Evolutionary conservation across 2,797 vertebrate species (phyloP).

Genomic region (Phrynocephalus forsythii): DNA sequence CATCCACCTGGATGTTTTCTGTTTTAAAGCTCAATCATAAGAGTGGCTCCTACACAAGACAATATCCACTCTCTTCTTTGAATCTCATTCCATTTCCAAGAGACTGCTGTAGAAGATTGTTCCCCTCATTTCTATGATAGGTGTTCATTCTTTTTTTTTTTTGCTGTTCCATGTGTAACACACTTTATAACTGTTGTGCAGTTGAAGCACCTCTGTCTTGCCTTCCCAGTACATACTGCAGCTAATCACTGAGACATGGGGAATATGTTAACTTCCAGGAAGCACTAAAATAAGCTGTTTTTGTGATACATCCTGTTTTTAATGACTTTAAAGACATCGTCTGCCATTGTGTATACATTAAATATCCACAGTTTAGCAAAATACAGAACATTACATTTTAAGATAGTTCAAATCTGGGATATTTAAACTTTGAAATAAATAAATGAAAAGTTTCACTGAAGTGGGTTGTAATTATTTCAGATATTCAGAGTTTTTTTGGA

Average conservation of each 20-base stretch:
- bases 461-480: neutral
- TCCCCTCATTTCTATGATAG: neutral
- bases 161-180: neutral
- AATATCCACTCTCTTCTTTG: neutral
- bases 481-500: no score
- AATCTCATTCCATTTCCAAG: neutral
- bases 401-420: neutral
- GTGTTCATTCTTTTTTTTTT: constrained; percentile 5
- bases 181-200: neutral
- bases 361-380: neutral
- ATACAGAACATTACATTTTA: neutral
- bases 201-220: constrained; percentile 15
- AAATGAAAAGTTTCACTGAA: neutral
- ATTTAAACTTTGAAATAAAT: neutral
- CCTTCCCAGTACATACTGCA: neutral
- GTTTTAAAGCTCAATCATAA: neutral
- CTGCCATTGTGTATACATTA: neutral
- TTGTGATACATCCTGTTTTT: constrained; percentile 27
- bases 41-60: neutral
- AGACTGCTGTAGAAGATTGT: neutral
- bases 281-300: constrained; percentile 17
- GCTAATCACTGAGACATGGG: neutral
- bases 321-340: neutral
- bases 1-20: neutral
- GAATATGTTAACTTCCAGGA: neutral